Percentiles rank a stretch among this genome's conserved stretches.
Evolutionary conservation across 2,113 vertebrate genomes (phyloP).

Genomic region (Semicossyphus pulcher): DNA sequence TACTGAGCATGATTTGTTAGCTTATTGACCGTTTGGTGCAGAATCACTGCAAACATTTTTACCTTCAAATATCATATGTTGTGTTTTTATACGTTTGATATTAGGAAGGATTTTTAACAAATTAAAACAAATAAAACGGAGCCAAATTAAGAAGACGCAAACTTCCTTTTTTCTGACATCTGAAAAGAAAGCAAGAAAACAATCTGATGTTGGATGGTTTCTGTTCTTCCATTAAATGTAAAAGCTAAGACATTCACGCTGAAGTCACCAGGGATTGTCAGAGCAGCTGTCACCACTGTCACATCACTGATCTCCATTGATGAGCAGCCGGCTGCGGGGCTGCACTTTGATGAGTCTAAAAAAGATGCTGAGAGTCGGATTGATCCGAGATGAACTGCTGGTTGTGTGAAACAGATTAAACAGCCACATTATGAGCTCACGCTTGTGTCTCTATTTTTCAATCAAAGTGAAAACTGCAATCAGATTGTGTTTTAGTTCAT

Average conservation of each 20-base stretch:
- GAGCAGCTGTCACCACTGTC: conserved; percentile 7
- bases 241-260: background rate
- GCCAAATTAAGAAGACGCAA: background rate
- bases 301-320: background rate
- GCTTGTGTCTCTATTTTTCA: background rate
- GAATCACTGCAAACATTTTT: conserved; percentile 1
- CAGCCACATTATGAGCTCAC: background rate
- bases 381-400: background rate
- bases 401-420: background rate
- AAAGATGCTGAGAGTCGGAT: background rate
- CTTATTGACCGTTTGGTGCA: conserved; percentile 38
- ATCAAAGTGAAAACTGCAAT: background rate
- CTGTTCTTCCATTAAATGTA: background rate
- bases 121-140: too few species aligned
- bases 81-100: background rate
- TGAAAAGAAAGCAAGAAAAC: background rate
- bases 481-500: too few species aligned
- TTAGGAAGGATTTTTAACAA: background rate
- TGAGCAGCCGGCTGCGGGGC: conserved; percentile 9
- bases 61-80: background rate
- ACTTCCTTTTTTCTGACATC: background rate
- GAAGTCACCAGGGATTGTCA: background rate
- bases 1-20: conserved; percentile 6
- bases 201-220: background rate
- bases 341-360: conserved; percentile 8